These are phyloP conservation scores for Limosa lapponica DNA, from an alignment of 2,797 vertebrate genomes.

Conservation along the genomic window DNA sequence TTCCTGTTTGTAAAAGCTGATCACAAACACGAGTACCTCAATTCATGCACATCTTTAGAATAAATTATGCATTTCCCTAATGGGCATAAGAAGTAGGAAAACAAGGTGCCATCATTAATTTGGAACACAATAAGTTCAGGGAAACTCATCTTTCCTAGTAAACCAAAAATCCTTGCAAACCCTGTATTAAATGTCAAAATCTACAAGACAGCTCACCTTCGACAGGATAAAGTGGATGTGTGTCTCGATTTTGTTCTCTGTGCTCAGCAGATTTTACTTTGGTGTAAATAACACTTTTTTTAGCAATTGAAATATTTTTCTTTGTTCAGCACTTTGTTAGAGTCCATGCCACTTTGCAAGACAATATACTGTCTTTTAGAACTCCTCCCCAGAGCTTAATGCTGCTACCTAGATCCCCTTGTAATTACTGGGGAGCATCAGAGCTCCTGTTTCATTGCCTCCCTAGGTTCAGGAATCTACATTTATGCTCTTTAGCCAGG, in stretches of 20 bases:
- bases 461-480: neutral
- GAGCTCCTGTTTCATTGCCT: neutral
- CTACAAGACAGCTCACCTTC: neutral
- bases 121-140: conserved; percentile 5
- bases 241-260: neutral
- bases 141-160: conserved; percentile 11
- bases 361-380: neutral
- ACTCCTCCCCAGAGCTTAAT: neutral
- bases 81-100: conserved; percentile 35
- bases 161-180: neutral
- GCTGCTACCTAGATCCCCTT: neutral
- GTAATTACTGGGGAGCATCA: neutral
- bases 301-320: neutral
- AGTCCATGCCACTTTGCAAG: neutral
- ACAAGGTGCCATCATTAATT: conserved; percentile 48
- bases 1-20: conserved; percentile 31
- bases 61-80: conserved; percentile 53
- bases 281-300: neutral
- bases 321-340: neutral
- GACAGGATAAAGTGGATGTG: neutral
- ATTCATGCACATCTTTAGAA: neutral
- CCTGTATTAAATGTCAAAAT: neutral
- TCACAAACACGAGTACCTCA: neutral
- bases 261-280: neutral
- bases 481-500: neutral